Conservation (phyloP, 2,797 vertebrate genomes). For the Bovichtus diacanthus region DNA sequence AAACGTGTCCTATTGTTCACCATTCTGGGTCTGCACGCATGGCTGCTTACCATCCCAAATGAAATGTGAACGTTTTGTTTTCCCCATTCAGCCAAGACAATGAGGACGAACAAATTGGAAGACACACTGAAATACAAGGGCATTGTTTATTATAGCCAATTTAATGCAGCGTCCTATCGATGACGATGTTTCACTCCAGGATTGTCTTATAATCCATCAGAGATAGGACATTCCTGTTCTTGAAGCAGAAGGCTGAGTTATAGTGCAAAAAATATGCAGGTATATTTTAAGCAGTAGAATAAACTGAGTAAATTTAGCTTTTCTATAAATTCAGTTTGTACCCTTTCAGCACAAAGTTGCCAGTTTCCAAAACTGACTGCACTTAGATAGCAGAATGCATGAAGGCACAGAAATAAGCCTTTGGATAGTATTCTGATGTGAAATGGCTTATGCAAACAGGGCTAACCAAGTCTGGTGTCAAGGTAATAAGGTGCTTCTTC, state of each 20-base stretch:
- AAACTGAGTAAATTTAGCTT: neutral
- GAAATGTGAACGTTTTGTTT: constrained; percentile 42
- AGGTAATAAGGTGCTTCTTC: too few species aligned
- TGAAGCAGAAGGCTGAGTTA: neutral
- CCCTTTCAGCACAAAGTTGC: neutral
- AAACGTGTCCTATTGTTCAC: constrained; percentile 17
- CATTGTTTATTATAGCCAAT: constrained; percentile 14
- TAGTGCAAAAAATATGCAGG: neutral
- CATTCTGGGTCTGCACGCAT: constrained; percentile 4
- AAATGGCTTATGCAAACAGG: neutral
- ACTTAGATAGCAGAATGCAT: neutral
- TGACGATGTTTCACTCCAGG: constrained; percentile 2
- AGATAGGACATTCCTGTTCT: constrained; percentile 8
- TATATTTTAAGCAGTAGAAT: neutral
- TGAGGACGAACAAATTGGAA: constrained; percentile 13
- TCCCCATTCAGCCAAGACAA: constrained; percentile 13
- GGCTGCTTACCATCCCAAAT: constrained; percentile 27
- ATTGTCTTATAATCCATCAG: constrained; percentile 36
- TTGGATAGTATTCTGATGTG: neutral
- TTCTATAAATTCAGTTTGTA: neutral
- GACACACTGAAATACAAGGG: constrained; percentile 16
- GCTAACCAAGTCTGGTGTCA: too few species aligned
- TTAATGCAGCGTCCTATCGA: constrained; percentile 26
- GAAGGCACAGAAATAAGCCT: neutral
- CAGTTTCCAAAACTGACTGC: neutral